Evolutionary conservation across 2,113 vertebrate species (phyloP).

Genomic region (Myotis brandtii): DNA sequence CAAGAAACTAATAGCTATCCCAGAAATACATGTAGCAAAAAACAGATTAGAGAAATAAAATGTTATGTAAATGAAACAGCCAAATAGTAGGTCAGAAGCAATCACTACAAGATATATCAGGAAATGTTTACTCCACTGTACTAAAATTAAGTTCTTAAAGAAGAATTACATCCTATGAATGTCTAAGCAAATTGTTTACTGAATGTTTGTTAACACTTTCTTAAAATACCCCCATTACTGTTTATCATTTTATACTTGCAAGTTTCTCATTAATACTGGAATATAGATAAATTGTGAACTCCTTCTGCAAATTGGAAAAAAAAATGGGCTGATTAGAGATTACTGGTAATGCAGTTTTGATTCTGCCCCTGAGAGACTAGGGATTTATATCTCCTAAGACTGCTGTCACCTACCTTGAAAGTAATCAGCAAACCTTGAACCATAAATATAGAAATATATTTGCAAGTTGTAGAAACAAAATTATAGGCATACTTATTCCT

Average conservation of each 20-base stretch:
- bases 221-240: not conserved
- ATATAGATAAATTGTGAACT: slow-evolving; percentile 6
- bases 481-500: slow-evolving; percentile 53
- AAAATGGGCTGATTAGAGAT: slow-evolving; percentile 58
- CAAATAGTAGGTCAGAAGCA: not conserved
- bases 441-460: slow-evolving; percentile 71
- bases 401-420: slow-evolving; percentile 61
- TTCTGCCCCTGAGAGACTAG: slow-evolving; percentile 59
- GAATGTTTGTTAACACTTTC: slow-evolving; percentile 19
- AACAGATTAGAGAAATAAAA: not conserved
- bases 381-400: slow-evolving; percentile 64
- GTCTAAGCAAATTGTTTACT: not conserved
- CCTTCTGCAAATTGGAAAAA: slow-evolving; percentile 44
- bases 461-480: slow-evolving; percentile 48
- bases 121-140: not conserved
- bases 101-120: not conserved
- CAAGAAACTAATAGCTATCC: not conserved
- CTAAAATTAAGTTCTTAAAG: slow-evolving; percentile 15
- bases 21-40: not conserved
- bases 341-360: slow-evolving; percentile 48
- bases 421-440: slow-evolving; percentile 66
- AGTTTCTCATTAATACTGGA: slow-evolving; percentile 21
- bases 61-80: not conserved
- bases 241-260: slow-evolving; percentile 41
- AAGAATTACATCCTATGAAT: no score